These are phyloP conservation scores for Malachius bipustulatus DNA, from an alignment of 2,888 invertebrate genomes.

Conservation along the genomic window DNA sequence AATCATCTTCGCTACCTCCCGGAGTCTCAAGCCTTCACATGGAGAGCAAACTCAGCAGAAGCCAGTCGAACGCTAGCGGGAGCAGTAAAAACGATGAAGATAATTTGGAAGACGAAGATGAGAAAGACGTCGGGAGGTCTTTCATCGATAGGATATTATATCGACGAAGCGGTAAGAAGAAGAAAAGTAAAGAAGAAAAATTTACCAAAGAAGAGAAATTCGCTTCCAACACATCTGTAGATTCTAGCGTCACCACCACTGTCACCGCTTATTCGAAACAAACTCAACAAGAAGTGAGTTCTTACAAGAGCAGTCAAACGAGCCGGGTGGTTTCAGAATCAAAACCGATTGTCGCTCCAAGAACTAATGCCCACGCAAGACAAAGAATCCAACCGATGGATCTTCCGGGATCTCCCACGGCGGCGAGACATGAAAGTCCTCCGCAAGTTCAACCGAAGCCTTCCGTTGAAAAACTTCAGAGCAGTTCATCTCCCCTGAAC, in stretches of 20 bases:
- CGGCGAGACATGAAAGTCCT: slow-evolving; percentile 19
- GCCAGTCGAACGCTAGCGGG: slow-evolving; percentile 36
- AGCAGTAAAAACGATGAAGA: slow-evolving; percentile 33
- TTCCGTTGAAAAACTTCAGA: slow-evolving; percentile 23
- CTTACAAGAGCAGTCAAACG: not conserved
- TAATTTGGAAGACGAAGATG: slow-evolving; percentile 34
- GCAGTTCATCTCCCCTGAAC: slow-evolving; percentile 29
- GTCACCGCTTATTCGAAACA: slow-evolving; percentile 14
- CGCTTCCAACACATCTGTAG: slow-evolving; percentile 19
- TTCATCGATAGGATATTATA: slow-evolving; percentile 56
- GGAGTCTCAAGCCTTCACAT: slow-evolving; percentile 44
- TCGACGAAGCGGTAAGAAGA: slow-evolving; percentile 60
- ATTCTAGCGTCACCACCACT: slow-evolving; percentile 8
- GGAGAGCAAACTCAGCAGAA: slow-evolving; percentile 42
- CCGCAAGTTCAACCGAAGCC: slow-evolving; percentile 20
- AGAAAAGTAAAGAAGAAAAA: slow-evolving; percentile 40
- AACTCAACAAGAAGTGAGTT: not conserved
- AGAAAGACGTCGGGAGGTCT: slow-evolving; percentile 42
- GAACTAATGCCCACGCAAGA: slow-evolving; percentile 42
- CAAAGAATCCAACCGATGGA: slow-evolving; percentile 47
- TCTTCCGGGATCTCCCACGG: slow-evolving; percentile 35
- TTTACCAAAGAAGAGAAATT: slow-evolving; percentile 36
- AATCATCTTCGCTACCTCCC: slow-evolving; percentile 53
- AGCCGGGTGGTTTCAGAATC: slow-evolving; percentile 15
- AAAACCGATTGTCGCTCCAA: slow-evolving; percentile 29